Evolutionary conservation across 2,113 vertebrate species (phyloP).

Genomic region (Microtus richardsoni): DNA sequence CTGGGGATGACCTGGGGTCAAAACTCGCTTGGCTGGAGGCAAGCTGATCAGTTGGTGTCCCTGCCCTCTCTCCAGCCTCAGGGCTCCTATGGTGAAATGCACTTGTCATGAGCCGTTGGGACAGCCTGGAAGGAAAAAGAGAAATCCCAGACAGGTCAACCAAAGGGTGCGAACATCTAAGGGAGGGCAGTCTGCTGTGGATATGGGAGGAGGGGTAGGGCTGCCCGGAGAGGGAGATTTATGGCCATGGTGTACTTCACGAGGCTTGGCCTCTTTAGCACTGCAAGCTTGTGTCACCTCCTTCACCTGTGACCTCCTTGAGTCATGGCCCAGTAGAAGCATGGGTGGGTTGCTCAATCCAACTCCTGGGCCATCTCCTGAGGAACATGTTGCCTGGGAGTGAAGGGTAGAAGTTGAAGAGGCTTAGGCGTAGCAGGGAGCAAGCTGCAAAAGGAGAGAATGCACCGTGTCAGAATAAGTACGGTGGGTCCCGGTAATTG

Average conservation of each 20-base stretch:
- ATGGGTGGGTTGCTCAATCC: constrained; percentile 36
- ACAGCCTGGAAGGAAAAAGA: constrained; percentile 37
- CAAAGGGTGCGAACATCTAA: constrained; percentile 21
- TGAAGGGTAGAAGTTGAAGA: background rate
- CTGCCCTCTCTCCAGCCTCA: background rate
- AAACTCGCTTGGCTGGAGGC: background rate
- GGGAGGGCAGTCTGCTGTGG: background rate
- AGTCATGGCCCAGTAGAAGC: constrained; percentile 50
- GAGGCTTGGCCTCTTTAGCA: background rate
- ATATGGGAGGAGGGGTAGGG: background rate
- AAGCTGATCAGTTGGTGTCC: background rate
- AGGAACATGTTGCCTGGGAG: background rate
- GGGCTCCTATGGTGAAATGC: background rate
- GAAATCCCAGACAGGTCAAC: background rate
- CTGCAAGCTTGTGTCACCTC: background rate
- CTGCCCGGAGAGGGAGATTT: constrained; percentile 22
- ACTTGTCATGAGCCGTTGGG: constrained; percentile 6
- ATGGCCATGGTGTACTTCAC: background rate
- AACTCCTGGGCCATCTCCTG: background rate
- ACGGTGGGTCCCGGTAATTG: accelerated
- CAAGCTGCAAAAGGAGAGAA: background rate
- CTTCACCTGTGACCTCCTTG: constrained; percentile 64
- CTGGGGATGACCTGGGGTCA: background rate
- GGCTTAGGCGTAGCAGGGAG: background rate
- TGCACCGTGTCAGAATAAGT: background rate